phyloP scores from a whole-genome alignment of 2,888 invertebrate genomes.

The Cheilosia grossa region DNA sequence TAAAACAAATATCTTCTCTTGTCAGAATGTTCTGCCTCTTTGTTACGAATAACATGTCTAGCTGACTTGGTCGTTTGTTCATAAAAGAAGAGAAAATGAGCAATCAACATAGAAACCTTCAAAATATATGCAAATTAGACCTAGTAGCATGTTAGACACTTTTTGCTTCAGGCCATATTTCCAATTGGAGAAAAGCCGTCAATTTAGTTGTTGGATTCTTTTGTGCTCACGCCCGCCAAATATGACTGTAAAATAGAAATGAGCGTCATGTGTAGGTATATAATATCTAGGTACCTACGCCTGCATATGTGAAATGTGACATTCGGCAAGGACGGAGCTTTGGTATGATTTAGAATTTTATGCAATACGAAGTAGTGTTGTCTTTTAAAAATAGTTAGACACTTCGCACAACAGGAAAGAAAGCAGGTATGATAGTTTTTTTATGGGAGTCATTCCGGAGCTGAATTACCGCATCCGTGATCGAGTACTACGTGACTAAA shows the following conservation, averaged over 20 bases:
- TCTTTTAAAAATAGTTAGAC: too few species aligned
- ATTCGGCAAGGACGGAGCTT: neutral
- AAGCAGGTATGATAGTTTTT: too few species aligned
- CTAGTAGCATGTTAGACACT: slow-evolving; percentile 2
- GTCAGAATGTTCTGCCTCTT: too few species aligned
- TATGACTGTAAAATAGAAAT: neutral
- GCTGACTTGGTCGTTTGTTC: slow-evolving; percentile 1
- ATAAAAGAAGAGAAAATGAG: slow-evolving; percentile 1
- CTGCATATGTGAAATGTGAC: neutral
- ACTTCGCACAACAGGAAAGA: too few species aligned
- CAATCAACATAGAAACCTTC: slow-evolving; percentile 41
- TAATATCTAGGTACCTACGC: neutral
- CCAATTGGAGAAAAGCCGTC: neutral
- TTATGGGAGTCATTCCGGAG: too few species aligned
- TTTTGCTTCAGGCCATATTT: neutral
- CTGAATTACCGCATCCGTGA: too few species aligned
- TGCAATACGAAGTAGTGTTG: too few species aligned
- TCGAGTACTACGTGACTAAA: too few species aligned
- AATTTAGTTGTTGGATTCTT: neutral
- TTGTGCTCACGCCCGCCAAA: neutral
- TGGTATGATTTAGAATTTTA: too few species aligned
- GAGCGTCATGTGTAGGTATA: neutral
- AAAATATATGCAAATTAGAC: slow-evolving; percentile 21
- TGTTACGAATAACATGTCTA: neutral
- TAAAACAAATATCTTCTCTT: neutral